These are phyloP conservation scores for Oplegnathus fasciatus DNA, from an alignment of 2,113 vertebrate species.

Conservation along the genomic window DNA sequence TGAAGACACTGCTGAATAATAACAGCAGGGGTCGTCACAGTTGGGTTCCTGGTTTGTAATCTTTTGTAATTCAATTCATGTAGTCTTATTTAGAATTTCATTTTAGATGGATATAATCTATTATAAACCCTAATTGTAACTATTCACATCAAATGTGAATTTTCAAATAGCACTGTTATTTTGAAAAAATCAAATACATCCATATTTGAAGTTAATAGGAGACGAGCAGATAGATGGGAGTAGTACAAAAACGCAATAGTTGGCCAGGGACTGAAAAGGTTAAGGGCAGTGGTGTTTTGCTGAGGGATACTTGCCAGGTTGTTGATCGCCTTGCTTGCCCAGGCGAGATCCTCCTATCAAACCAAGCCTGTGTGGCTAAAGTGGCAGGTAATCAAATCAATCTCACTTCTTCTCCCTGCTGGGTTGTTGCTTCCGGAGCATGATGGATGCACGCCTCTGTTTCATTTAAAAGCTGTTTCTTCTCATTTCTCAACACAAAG, in stretches of 20 bases:
- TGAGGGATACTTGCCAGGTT: background rate
- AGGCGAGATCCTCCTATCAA: constrained; percentile 21
- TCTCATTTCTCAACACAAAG: constrained; percentile 47
- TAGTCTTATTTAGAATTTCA: too few relatives aligned
- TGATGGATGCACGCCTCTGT: constrained; percentile 43
- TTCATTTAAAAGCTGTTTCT: constrained; percentile 56
- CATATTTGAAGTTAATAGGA: background rate
- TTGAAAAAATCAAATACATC: too few relatives aligned
- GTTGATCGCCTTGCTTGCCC: background rate
- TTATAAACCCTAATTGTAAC: too few relatives aligned
- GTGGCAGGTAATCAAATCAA: constrained; percentile 62
- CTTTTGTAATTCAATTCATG: too few relatives aligned
- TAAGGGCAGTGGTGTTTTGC: background rate
- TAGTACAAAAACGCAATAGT: background rate
- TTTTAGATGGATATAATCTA: too few relatives aligned
- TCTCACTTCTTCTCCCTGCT: constrained; percentile 20
- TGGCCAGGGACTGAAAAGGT: background rate
- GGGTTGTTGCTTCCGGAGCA: constrained; percentile 26
- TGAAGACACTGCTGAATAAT: too few relatives aligned
- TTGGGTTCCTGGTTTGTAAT: too few relatives aligned
- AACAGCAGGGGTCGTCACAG: too few relatives aligned
- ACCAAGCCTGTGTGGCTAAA: constrained; percentile 22
- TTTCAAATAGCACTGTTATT: too few relatives aligned
- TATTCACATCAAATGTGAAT: too few relatives aligned
- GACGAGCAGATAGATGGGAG: background rate